Evolutionary conservation across 2,113 vertebrate genomes (phyloP).

Genomic region (Gopherus evgoodei): DNA sequence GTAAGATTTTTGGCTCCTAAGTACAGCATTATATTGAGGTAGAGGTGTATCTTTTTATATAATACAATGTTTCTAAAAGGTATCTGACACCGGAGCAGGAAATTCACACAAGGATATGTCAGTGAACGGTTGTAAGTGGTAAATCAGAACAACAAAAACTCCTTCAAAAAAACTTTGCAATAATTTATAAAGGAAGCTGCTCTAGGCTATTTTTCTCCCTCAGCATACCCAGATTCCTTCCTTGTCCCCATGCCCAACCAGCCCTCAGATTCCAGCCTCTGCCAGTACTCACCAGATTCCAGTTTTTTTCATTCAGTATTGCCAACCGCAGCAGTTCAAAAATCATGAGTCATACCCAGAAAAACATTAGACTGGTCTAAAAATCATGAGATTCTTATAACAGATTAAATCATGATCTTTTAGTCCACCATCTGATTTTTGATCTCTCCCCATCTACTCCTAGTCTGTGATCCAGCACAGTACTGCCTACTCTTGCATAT

Average conservation of each 20-base stretch:
- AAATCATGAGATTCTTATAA: not conserved
- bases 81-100: not conserved
- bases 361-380: not conserved
- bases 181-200: constrained; percentile 12
- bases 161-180: constrained; percentile 5
- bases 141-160: not conserved
- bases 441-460: not conserved
- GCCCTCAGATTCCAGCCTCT: not conserved
- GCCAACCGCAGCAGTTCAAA: not conserved
- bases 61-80: constrained; percentile 1
- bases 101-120: constrained; percentile 19
- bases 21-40: too few relatives aligned
- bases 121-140: not conserved
- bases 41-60: not conserved
- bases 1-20: too few relatives aligned
- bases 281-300: not conserved
- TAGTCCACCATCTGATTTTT: not conserved
- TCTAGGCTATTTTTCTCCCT: not conserved
- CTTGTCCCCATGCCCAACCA: not conserved
- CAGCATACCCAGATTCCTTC: not conserved
- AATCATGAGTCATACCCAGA: not conserved
- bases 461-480: not conserved
- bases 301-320: not conserved
- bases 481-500: not conserved
- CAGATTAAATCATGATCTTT: not conserved